Percentiles rank a stretch among this genome's conserved stretches.
Conservation (phyloP, 53 echinoderm and acorn worm species). For the Temnopleurus reevesii region DNA sequence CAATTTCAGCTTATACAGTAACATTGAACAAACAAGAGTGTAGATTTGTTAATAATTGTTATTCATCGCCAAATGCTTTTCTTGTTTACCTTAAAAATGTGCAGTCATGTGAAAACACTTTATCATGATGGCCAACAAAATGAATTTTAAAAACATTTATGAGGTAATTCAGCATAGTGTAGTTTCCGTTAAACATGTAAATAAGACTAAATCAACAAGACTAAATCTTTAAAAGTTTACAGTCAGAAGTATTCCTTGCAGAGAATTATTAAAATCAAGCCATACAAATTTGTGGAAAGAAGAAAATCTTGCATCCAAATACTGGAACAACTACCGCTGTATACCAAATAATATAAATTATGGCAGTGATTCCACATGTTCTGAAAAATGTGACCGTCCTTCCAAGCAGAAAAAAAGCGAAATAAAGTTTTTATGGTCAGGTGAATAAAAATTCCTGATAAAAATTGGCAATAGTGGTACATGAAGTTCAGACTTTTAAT, state of each 20-base stretch:
- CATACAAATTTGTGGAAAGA: background rate
- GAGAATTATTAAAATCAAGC: too few species aligned
- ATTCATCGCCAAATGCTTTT: too few species aligned
- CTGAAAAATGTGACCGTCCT: background rate
- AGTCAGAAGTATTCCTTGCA: too few species aligned
- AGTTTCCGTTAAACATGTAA: background rate
- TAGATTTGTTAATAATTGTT: too few species aligned
- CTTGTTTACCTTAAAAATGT: too few species aligned
- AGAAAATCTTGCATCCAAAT: background rate
- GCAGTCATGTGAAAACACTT: too few species aligned
- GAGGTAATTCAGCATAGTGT: background rate
- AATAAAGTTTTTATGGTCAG: background rate
- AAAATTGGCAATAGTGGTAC: too few species aligned
- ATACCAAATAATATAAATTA: conserved; percentile 1
- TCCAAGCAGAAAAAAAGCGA: background rate
- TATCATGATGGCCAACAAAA: too few species aligned
- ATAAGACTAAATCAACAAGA: background rate
- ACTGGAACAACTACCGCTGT: background rate
- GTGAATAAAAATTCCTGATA: background rate
- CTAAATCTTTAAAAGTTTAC: background rate
- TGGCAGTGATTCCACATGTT: background rate
- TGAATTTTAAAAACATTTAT: too few species aligned
- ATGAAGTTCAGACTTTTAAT: too few species aligned
- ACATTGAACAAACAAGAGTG: too few species aligned
- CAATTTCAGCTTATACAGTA: too few species aligned